Percentiles rank a stretch among this genome's conserved stretches.
Conservation (phyloP, 2,113 vertebrate species). For the Pachypanchax playfairii region DNA sequence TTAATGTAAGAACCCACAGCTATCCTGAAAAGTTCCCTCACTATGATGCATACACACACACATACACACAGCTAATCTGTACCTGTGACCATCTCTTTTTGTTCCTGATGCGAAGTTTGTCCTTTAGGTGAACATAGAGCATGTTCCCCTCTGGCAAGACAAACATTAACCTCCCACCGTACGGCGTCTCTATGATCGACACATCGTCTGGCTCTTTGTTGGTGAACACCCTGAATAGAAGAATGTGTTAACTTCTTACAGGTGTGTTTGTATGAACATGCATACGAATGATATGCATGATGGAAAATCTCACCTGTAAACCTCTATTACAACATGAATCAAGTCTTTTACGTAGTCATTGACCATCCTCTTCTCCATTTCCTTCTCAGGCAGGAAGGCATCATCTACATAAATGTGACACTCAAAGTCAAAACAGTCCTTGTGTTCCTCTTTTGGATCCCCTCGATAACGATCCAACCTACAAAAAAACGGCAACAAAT, state of each 20-base stretch:
- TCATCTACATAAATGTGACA: slow-evolving; percentile 82
- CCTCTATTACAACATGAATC: slow-evolving; percentile 76
- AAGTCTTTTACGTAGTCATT: slow-evolving; percentile 78
- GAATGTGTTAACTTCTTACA: background rate
- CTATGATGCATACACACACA: background rate
- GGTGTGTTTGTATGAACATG: background rate
- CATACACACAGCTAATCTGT: background rate
- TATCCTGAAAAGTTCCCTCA: no score
- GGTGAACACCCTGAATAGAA: slow-evolving; percentile 74
- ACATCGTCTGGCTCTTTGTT: slow-evolving; percentile 82
- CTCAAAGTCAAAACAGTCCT: slow-evolving; percentile 81
- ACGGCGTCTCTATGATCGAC: slow-evolving; percentile 78
- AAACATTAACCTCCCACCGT: slow-evolving; percentile 79
- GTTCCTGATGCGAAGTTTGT: slow-evolving; percentile 80
- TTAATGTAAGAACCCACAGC: background rate
- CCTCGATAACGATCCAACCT: slow-evolving; percentile 82
- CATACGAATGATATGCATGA: background rate
- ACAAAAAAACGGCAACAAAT: slow-evolving; percentile 36
- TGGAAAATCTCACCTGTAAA: slow-evolving; percentile 74
- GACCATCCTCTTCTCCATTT: slow-evolving; percentile 59
- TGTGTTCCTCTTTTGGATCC: slow-evolving; percentile 77
- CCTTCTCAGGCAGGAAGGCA: slow-evolving; percentile 70
- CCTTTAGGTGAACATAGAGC: slow-evolving; percentile 82
- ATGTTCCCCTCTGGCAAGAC: slow-evolving; percentile 82
- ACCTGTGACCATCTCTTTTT: slow-evolving; percentile 88